Evolutionary conservation across 2,888 invertebrate genomes (phyloP), one percentile per base, ranked within the genome.

Genomic region (Sinohyriopsis cumingii): DNA sequence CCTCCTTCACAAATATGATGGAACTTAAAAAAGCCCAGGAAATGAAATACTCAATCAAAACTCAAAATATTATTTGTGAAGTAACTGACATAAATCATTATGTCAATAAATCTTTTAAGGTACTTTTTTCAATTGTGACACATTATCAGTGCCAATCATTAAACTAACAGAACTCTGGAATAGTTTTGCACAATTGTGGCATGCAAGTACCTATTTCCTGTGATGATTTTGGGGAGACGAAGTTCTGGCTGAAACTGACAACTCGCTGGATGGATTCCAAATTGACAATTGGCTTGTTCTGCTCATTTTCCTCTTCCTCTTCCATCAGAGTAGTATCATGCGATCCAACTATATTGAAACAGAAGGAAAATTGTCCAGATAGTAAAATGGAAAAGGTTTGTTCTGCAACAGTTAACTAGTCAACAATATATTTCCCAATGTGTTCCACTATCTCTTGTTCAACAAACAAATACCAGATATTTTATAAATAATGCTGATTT

Each of bases 161-260:
- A 55, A 25, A 18, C 22, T 15, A 45, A 63, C 3, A 53, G 9
- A 18, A 45, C 45, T 45, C 15, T 45, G 45, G 45, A 45, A 45
- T 12, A 45, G 12, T 45, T 45, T 12, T 45, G 12, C 45, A 45
- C 45, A 15, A 45, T 1, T 15, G 3, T 45, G 15, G 15, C 45
- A 45, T 45, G 15, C 45, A 45, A 45, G 45, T 45, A 45, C 45
- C 45, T 45, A 45, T 45, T 45, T 45, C 45, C 45, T 45, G 45
- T 3, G 45, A 45, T 15, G 45, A 45, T 45, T 45, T 45, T 45
- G 45, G 45, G 45, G 45, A 45, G 12, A 45, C 45, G 75, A 88
- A 88, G 65, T 86, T 87, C 78, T 88, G 87, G 76, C 88, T 87
- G 66, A 77, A 81, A 5, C 87, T 83, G n/a, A 88, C 82, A 7